Evolutionary conservation across 2,797 vertebrate species (phyloP).

Genomic region (Sebastes trivittatus): DNA sequence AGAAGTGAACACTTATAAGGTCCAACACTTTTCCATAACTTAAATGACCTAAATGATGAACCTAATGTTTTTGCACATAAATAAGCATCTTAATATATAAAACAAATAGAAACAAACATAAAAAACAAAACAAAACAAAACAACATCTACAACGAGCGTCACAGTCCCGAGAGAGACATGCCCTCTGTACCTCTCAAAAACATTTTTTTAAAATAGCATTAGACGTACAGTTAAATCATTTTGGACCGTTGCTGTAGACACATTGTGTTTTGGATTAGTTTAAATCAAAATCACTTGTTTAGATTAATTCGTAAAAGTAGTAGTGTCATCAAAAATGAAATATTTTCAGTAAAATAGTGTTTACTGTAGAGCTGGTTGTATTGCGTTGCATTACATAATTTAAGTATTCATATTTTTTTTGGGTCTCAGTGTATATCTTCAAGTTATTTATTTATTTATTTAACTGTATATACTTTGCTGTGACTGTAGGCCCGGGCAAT

Average conservation of each 20-base stretch:
- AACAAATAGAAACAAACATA: too few species aligned
- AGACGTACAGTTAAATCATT: not conserved
- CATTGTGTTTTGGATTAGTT: not conserved
- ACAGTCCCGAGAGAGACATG: not conserved
- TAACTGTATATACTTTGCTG: not conserved
- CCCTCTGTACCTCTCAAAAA: not conserved
- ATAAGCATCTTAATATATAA: too few species aligned
- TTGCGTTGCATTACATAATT: slow-evolving; percentile 7
- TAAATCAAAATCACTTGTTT: not conserved
- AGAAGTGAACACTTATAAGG: not conserved
- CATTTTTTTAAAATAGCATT: not conserved
- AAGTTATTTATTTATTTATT: not conserved
- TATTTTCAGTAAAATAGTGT: not conserved
- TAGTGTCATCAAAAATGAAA: not conserved
- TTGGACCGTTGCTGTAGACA: not conserved
- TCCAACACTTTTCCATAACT: not conserved
- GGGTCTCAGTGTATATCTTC: not conserved
- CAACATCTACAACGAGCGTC: too few species aligned
- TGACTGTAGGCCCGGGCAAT: not conserved
- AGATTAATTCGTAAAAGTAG: not conserved
- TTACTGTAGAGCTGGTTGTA: not conserved
- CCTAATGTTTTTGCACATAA: not conserved
- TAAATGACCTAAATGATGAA: too few species aligned
- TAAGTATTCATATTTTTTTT: not conserved
- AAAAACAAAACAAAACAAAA: too few species aligned